phyloP scores from a whole-genome alignment of 2,888 invertebrate genomes.

The Terebella lapidaria region DNA sequence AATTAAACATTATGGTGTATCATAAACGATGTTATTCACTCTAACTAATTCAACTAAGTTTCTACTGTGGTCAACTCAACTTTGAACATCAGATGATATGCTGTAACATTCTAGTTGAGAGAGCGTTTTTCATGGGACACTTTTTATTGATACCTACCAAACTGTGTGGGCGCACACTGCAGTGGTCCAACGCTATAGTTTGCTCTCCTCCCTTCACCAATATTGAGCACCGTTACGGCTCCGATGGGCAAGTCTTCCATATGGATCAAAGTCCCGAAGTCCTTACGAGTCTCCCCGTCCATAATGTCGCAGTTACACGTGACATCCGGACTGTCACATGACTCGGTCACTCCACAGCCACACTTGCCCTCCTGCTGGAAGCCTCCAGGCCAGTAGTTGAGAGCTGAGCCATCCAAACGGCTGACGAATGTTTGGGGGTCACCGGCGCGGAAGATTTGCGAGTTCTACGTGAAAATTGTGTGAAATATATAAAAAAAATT shows the following conservation, averaged over 20 bases:
- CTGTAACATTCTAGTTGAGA: too few species aligned
- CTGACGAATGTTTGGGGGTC: not conserved
- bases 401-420: not conserved
- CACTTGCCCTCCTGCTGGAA: slow-evolving; percentile 25
- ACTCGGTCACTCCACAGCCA: slow-evolving; percentile 33
- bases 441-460: not conserved
- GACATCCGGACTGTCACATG: slow-evolving; percentile 25
- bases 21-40: too few species aligned
- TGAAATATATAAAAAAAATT: too few species aligned
- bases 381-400: slow-evolving; percentile 26
- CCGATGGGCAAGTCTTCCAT: slow-evolving; percentile 33
- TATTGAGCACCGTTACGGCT: slow-evolving; percentile 13
- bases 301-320: slow-evolving; percentile 39
- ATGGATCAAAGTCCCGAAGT: slow-evolving; percentile 33
- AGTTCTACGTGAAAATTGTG: slow-evolving; percentile 11
- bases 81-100: too few species aligned
- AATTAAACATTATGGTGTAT: too few species aligned
- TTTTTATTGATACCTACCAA: slow-evolving; percentile 35
- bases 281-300: slow-evolving; percentile 30
- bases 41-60: too few species aligned
- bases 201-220: slow-evolving; percentile 9
- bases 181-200: slow-evolving; percentile 28
- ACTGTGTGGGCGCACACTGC: slow-evolving; percentile 31
- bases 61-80: too few species aligned
- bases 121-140: too few species aligned